These are phyloP conservation scores for Petroica traversi DNA, from an alignment of 2,113 vertebrate species.

Conservation along the genomic window DNA sequence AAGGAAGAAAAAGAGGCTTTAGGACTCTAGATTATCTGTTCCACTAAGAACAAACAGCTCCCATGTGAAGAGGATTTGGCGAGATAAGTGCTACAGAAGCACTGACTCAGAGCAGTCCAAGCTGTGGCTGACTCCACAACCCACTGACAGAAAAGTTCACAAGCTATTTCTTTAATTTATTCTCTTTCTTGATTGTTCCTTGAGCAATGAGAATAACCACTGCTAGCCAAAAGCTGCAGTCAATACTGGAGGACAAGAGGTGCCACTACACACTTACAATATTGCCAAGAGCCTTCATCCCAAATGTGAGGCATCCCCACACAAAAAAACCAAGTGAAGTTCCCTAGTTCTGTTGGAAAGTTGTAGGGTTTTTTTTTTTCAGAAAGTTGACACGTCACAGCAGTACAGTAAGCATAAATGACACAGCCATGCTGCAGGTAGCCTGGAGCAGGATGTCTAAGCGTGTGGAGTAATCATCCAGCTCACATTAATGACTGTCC, in stretches of 20 bases:
- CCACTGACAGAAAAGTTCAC: neutral
- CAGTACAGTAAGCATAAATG: neutral
- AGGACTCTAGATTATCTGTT: neutral
- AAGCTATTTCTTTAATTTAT: neutral
- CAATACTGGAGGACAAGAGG: neutral
- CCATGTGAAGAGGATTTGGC: neutral
- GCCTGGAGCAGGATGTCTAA: neutral
- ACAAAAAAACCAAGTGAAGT: neutral
- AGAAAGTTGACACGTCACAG: neutral
- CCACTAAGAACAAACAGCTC: neutral
- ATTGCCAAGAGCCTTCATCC: neutral
- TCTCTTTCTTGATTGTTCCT: neutral
- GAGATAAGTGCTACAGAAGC: neutral
- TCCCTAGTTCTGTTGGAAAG: neutral
- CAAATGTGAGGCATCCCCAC: neutral
- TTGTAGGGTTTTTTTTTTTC: neutral
- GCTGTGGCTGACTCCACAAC: neutral
- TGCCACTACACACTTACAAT: neutral
- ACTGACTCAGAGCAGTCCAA: neutral
- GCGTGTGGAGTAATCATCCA: neutral
- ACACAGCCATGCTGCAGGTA: neutral
- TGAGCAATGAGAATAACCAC: neutral
- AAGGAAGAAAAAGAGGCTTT: neutral
- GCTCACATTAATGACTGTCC: neutral
- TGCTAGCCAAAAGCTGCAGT: neutral